Conservation (phyloP, 2,888 invertebrate species). For the Perdita meconis region DNA sequence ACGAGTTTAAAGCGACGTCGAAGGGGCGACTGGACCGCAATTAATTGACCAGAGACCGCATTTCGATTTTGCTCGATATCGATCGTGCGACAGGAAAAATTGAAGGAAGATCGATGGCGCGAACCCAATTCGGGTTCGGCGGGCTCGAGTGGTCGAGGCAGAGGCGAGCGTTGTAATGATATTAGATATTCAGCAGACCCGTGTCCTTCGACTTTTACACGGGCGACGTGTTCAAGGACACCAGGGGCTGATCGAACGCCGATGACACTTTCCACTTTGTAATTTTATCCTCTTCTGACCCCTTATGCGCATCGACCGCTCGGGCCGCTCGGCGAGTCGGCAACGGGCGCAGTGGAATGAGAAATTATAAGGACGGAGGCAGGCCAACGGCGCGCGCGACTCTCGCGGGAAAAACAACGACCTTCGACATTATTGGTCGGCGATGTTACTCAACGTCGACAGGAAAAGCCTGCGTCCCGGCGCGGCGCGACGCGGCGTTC, state of each 20-base stretch:
- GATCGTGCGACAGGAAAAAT: background rate
- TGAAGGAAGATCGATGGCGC: background rate
- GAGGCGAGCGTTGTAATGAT: background rate
- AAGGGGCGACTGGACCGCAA: no score
- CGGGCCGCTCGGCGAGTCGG: slow-evolving; percentile 63
- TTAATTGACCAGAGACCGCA: no score
- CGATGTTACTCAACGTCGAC: slow-evolving; percentile 11
- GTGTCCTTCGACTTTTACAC: slow-evolving; percentile 65
- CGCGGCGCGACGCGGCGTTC: no score
- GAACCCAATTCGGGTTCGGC: background rate
- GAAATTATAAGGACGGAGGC: slow-evolving; percentile 65
- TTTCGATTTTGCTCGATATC: no score
- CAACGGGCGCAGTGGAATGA: slow-evolving; percentile 68
- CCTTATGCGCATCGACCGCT: slow-evolving; percentile 66
- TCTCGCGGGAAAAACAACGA: slow-evolving; percentile 62
- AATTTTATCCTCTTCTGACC: slow-evolving; percentile 71
- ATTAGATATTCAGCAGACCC: slow-evolving; percentile 54
- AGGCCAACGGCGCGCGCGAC: slow-evolving; percentile 31
- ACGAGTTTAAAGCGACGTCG: no score
- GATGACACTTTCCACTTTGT: slow-evolving; percentile 71
- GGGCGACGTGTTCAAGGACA: slow-evolving; percentile 70
- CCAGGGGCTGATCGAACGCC: slow-evolving; percentile 68
- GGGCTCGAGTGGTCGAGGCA: background rate
- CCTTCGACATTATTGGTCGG: slow-evolving; percentile 58
- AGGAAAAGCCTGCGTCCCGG: background rate